Conservation (phyloP, 2,888 invertebrate species). For the Arge pagana region DNA sequence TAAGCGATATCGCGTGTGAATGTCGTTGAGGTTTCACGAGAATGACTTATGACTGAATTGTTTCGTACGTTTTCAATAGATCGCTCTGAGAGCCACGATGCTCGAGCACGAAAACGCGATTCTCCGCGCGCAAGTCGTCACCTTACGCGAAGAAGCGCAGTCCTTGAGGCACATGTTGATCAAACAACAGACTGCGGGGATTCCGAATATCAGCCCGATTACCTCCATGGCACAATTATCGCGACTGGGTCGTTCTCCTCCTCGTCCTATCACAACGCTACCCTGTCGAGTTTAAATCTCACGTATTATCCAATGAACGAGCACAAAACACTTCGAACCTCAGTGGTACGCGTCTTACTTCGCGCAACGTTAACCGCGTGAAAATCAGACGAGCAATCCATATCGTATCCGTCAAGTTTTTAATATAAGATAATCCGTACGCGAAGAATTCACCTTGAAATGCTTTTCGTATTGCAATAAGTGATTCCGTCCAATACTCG, state of each 20-base stretch:
- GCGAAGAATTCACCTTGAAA: too few relatives aligned
- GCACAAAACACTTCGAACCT: too few relatives aligned
- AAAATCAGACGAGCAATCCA: too few relatives aligned
- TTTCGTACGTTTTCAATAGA: slow-evolving; percentile 57
- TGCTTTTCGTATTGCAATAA: too few relatives aligned
- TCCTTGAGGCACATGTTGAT: slow-evolving; percentile 71
- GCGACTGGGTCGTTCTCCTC: not conserved
- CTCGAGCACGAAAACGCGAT: slow-evolving; percentile 89
- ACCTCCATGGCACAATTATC: not conserved
- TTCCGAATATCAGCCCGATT: slow-evolving; percentile 4
- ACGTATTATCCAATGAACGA: too few relatives aligned
- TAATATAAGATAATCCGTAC: too few relatives aligned
- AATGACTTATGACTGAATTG: not conserved
- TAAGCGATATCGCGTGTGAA: slow-evolving; percentile 45
- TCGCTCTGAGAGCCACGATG: slow-evolving; percentile 82
- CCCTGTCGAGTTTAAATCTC: slow-evolving; percentile 18
- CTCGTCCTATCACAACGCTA: slow-evolving; percentile 2
- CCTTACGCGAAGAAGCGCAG: slow-evolving; percentile 78
- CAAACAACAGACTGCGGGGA: slow-evolving; percentile 38
- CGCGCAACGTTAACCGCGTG: too few relatives aligned
- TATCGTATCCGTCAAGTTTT: too few relatives aligned
- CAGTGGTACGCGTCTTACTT: too few relatives aligned
- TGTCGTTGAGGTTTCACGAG: too few relatives aligned
- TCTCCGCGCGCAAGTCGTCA: slow-evolving; percentile 78
- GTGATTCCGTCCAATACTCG: too few relatives aligned